Evolutionary conservation across 2,113 vertebrate species (phyloP), one percentile per base, ranked within the genome.

Genomic region (Colinus virginianus): DNA sequence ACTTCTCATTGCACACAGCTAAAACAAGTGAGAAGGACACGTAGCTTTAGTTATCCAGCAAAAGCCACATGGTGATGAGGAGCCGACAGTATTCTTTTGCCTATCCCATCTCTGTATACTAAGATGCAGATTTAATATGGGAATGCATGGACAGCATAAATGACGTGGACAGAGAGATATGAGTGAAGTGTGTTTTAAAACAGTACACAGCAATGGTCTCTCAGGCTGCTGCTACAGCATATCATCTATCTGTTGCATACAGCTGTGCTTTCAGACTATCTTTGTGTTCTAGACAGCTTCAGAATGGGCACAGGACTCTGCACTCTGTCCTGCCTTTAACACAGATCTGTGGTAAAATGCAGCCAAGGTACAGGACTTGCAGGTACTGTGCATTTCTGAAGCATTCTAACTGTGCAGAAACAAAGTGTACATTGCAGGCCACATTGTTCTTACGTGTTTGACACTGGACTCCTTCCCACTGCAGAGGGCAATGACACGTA

Each of bases 381-480:
- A 66, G 71, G 30, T 40, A 38, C 13, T 80, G 34, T 1, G 3
- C 36, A 15, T 26, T 19, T 36, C 56, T 81, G 75, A 80, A 61
- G n/a, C 55, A 28, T 17, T 74, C 36, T 40, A 56, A 46, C 16
- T 32, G 59, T n/a, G 38, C 51, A 74, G 55, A 72, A 71, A 45
- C 28, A 70, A 61, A 43, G 53, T 63, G 78, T 80, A 48, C 45
- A 40, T 9, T 46, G 51, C 68, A 51, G 20, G 26, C 45, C 20
- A 19, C 28, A 32, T 26, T n/a, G 30, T n/a, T 96, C 99, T 98
- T 98, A 99, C 98, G 95, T 84, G 95, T 98, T 95, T 99, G 98
- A 95, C 99, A 99, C 71, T 98, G 98, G 22, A 96, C 88, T 58
- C 99, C 98, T 93, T 98, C 98, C 99, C 98, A 99, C 63, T 98